Conservation (phyloP, 2,113 vertebrate species). For the Rhadina sibilatrix region DNA sequence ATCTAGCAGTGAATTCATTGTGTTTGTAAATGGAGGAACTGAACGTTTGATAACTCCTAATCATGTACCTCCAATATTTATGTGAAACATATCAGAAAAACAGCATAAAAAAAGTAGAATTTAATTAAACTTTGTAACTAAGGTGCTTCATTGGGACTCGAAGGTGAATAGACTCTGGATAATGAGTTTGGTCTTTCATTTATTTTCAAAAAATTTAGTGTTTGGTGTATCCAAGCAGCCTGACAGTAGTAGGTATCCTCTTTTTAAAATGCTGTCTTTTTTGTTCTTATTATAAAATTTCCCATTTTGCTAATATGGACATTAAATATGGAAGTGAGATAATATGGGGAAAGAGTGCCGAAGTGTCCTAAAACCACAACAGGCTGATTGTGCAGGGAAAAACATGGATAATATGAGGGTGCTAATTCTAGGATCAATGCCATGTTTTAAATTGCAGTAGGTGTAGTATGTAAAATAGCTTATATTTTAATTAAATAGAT, state of each 20-base stretch:
- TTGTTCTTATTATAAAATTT: background rate
- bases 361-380: background rate
- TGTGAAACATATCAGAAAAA: background rate
- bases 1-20: background rate
- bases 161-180: background rate
- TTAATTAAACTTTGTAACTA: background rate
- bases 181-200: background rate
- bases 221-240: background rate
- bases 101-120: background rate
- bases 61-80: background rate
- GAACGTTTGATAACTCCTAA: background rate
- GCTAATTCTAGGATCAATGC: background rate
- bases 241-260: background rate
- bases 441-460: background rate
- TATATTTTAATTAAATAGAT: background rate
- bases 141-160: background rate
- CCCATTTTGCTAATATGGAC: background rate
- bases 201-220: background rate
- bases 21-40: background rate
- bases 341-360: background rate
- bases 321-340: background rate
- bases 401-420: rapidly evolving
- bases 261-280: background rate
- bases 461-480: background rate
- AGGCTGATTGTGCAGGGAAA: background rate